These are phyloP conservation scores for Lepidonotus clava DNA, from an alignment of 2,888 invertebrate genomes.

Conservation along the genomic window DNA sequence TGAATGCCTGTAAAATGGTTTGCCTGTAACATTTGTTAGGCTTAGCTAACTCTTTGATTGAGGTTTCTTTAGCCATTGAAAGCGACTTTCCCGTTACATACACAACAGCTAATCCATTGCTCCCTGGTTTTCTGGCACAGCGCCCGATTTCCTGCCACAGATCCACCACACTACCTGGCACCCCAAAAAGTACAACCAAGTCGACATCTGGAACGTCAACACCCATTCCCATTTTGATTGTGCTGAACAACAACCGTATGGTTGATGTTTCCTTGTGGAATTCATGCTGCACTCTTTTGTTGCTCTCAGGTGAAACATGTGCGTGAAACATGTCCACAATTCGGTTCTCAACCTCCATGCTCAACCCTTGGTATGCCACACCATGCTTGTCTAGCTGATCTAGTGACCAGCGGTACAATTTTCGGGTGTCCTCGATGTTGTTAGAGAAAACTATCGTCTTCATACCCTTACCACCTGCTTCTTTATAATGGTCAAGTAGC, in stretches of 20 bases:
- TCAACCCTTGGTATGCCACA: neutral
- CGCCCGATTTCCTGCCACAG: constrained; percentile 63
- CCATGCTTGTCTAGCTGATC: neutral
- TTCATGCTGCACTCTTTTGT: neutral
- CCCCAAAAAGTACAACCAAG: constrained; percentile 61
- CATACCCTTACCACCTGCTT: neutral
- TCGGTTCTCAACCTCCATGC: neutral
- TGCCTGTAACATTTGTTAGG: too few species aligned
- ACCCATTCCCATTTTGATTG: constrained; percentile 64
- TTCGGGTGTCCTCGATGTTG: neutral
- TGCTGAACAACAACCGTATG: constrained; percentile 58
- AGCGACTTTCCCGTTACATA: too few species aligned
- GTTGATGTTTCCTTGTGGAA: constrained; percentile 38
- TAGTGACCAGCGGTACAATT: neutral
- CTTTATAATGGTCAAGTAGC: neutral
- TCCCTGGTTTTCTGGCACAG: constrained; percentile 53
- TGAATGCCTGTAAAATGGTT: too few species aligned
- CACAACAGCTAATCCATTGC: too few species aligned
- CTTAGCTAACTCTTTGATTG: too few species aligned
- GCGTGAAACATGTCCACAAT: neutral
- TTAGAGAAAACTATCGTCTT: neutral
- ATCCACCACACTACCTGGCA: constrained; percentile 27
- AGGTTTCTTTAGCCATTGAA: too few species aligned
- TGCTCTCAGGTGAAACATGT: neutral
- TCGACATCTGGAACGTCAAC: constrained; percentile 62